Evolutionary conservation across 2,113 vertebrate genomes (phyloP).

Genomic region (Sceloporus undulatus): DNA sequence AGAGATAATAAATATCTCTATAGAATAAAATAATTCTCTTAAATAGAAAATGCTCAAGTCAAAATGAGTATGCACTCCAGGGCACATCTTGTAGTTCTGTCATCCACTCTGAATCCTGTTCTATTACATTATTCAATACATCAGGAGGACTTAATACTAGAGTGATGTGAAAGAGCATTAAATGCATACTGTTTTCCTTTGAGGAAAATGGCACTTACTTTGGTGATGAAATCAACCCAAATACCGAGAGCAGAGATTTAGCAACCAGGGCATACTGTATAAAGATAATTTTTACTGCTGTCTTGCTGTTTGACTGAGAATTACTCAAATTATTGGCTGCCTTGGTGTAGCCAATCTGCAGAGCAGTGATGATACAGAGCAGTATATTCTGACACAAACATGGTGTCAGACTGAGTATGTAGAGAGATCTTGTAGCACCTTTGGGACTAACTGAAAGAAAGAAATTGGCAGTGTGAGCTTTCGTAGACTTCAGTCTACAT

Average conservation of each 20-base stretch:
- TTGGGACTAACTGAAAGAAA: too few relatives aligned
- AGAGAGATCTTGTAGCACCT: too few relatives aligned
- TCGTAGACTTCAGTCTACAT: too few relatives aligned
- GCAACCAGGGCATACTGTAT: not conserved
- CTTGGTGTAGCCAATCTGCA: not conserved
- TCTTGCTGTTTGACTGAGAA: not conserved
- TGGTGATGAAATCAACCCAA: not conserved
- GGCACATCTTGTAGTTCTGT: conserved; percentile 39
- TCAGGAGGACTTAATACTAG: not conserved
- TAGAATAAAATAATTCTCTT: conserved; percentile 4
- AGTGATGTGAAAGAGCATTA: conserved; percentile 41
- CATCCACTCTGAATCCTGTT: conserved; percentile 52
- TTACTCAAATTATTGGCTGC: not conserved
- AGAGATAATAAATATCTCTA: conserved; percentile 18
- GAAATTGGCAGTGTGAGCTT: too few relatives aligned
- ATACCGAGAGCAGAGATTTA: not conserved
- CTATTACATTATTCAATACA: conserved; percentile 51
- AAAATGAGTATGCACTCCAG: conserved; percentile 46
- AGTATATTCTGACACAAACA: not conserved
- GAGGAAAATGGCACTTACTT: conserved; percentile 30
- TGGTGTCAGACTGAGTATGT: not conserved
- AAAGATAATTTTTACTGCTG: not conserved
- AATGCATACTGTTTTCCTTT: conserved; percentile 32
- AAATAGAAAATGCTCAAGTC: conserved; percentile 10
- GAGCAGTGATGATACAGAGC: not conserved